Evolutionary conservation across 2,888 invertebrate genomes (phyloP), one percentile per base, ranked within the genome.

Genomic region (Diaprepes abbreviatus): DNA sequence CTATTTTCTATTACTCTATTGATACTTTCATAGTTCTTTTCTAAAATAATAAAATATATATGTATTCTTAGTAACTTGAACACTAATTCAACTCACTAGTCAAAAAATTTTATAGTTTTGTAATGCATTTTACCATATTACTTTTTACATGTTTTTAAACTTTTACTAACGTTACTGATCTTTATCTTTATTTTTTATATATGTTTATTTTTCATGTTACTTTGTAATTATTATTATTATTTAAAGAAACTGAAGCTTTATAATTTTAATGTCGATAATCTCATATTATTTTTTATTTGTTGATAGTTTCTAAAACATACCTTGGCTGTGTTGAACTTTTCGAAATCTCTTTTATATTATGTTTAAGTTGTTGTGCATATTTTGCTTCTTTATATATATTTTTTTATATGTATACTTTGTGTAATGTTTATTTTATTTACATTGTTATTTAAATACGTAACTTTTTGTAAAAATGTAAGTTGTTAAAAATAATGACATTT

Each of bases 301-400:
- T n/a, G n/a, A n/a, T n/a, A n/a, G n/a, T n/a, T n/a, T n/a, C n/a
- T n/a, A n/a, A n/a, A n/a, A n/a, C n/a, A n/a, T n/a, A n/a, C n/a
- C n/a, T n/a, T 16, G 48, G 48, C 48, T 50, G 48, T 50, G 48
- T 50, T 50, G 16, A 50, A 14, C 12, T 50, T 50, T 50, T 50
- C 3, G 28, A 28, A 50, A 50, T 50, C 16, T 50, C 48, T 9
- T 9, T 3, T 50, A 28, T 28, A 4, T 50, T 28, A 16, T 28
- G 16, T 16, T 14, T 50, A 28, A 50, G 9, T 6, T 28, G 1
- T 28, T 50, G 7, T 48, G 28, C 19, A 28, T 48, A 48, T 28
- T 12, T 33, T 33, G 9, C 9, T 5, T 40, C 7, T 33, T 33
- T n/a, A 35, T 50, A 28, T 16, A 28, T 28, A 21, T 50, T 28